Conservation (phyloP, 92 coral and sea anemone genomes). For the Montipora capitata region DNA sequence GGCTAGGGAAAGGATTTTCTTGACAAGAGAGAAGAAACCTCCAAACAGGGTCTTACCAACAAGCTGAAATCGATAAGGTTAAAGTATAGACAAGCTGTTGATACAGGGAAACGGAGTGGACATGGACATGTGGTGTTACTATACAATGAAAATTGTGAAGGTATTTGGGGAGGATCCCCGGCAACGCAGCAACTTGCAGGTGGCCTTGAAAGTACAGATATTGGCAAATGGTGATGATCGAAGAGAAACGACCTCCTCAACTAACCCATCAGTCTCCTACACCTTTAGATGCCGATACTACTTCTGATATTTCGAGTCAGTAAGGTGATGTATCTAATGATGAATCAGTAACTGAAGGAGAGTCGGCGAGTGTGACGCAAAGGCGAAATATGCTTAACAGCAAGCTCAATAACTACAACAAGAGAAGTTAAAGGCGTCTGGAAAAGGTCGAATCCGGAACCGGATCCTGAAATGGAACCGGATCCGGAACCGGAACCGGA, state of each 20-base stretch:
- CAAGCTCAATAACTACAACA: constrained; percentile 30
- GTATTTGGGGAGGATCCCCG: constrained; percentile 77
- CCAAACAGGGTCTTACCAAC: constrained; percentile 22
- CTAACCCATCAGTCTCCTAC: neutral
- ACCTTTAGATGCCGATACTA: no score
- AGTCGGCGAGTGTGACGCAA: constrained; percentile 18
- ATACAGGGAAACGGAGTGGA: constrained; percentile 36
- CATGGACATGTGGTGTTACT: constrained; percentile 61
- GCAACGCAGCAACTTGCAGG: constrained; percentile 41
- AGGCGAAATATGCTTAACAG: constrained; percentile 15
- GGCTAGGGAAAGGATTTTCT: constrained; percentile 34
- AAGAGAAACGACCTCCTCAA: neutral
- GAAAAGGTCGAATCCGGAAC: constrained; percentile 5
- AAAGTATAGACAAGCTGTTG: constrained; percentile 48
- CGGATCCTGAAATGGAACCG: constrained; percentile 10
- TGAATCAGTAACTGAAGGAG: neutral
- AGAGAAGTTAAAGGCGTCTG: constrained; percentile 25
- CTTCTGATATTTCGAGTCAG: neutral
- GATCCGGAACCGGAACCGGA: constrained; percentile 1
- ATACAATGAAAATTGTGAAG: constrained; percentile 65
- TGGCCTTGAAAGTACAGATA: constrained; percentile 26
- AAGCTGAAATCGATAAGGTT: constrained; percentile 33
- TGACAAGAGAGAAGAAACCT: constrained; percentile 36
- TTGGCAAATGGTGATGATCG: neutral
- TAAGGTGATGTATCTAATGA: neutral